Percentiles rank a stretch among this genome's conserved stretches.
Conservation (phyloP, 2,113 vertebrate genomes). For the Cochlearius cochlearius region DNA sequence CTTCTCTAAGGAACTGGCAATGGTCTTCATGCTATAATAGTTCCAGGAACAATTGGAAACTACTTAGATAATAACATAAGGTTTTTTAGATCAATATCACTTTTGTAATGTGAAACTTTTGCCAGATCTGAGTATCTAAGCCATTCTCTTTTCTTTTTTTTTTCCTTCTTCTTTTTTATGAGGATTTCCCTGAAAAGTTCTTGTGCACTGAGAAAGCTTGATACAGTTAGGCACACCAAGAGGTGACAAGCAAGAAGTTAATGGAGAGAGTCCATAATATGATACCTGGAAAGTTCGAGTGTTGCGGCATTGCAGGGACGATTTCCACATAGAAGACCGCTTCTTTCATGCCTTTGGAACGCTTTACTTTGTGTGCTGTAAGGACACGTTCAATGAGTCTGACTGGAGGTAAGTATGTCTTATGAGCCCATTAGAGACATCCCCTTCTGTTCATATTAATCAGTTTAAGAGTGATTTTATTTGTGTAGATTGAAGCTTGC, state of each 20-base stretch:
- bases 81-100: conserved; percentile 71
- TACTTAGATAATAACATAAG: conserved; percentile 67
- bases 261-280: background rate
- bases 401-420: background rate
- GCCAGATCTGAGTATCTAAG: conserved; percentile 53
- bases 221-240: background rate
- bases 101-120: conserved; percentile 57
- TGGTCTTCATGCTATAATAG: conserved; percentile 53
- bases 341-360: background rate
- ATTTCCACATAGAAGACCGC: background rate
- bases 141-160: background rate
- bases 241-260: conserved; percentile 15
- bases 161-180: background rate
- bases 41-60: conserved; percentile 78
- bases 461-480: background rate
- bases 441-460: background rate
- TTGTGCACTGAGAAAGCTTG: conserved; percentile 17
- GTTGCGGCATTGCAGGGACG: background rate
- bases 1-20: conserved; percentile 71
- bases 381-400: background rate
- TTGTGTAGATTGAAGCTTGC: background rate
- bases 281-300: background rate
- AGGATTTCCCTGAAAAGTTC: conserved; percentile 53
- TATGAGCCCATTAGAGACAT: background rate
- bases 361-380: background rate